Evolutionary conservation across 2,113 vertebrate species (phyloP).

Genomic region (Lanius collurio): DNA sequence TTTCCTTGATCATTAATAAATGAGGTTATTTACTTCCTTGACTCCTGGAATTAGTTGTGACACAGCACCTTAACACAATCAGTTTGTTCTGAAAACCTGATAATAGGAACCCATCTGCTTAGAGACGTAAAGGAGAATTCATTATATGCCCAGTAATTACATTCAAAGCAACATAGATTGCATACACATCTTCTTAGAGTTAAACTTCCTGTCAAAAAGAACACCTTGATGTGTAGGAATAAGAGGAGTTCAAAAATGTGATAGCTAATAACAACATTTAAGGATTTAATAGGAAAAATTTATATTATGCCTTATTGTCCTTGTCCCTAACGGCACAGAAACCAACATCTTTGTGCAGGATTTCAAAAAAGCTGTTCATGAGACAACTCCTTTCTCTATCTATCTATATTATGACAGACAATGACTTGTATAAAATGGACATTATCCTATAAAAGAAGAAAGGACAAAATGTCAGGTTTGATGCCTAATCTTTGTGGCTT

Average conservation of each 20-base stretch:
- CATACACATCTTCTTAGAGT: slow-evolving; percentile 23
- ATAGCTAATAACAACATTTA: slow-evolving; percentile 7
- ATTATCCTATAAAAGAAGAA: not conserved
- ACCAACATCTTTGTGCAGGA: not conserved
- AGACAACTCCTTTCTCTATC: not conserved
- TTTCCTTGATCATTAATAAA: slow-evolving; percentile 58
- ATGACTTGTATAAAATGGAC: not conserved
- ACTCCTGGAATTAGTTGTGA: slow-evolving; percentile 59
- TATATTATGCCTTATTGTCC: not conserved
- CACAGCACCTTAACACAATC: slow-evolving; percentile 56
- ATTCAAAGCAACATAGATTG: slow-evolving; percentile 30
- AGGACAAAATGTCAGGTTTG: not conserved
- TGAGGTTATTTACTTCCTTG: slow-evolving; percentile 55
- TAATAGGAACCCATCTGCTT: slow-evolving; percentile 64
- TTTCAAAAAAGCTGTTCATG: not conserved
- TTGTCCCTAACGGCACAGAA: not conserved
- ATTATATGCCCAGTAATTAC: slow-evolving; percentile 55
- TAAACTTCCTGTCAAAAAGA: slow-evolving; percentile 31
- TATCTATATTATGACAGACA: not conserved
- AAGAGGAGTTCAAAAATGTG: not conserved
- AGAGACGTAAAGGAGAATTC: slow-evolving; percentile 52
- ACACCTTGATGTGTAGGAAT: not conserved
- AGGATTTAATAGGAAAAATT: not conserved
- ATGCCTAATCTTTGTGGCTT: not conserved
- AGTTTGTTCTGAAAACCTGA: slow-evolving; percentile 50